Base-by-base conservation (phyloP, 2,797 vertebrate species). In the Epinephelus coioides region DNA sequence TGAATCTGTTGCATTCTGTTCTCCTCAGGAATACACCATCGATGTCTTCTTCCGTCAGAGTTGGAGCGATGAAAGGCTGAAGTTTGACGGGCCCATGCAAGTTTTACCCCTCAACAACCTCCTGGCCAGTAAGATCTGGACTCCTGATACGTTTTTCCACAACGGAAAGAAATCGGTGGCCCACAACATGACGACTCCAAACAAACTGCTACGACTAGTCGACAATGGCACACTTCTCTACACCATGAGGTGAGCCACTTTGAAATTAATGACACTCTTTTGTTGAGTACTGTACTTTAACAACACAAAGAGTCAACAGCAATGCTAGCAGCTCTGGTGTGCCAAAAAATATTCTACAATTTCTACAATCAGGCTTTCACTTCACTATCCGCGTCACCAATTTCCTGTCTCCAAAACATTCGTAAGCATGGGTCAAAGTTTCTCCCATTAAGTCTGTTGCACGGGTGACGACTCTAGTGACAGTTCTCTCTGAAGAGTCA, bases 101-200 rank as follows among this genome's bases (percentile, higher is more conserved):
- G 96, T 99, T 53, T 94, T 99, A 10, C 97, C 98, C 5, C 95
- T 99, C 59, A 99, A 99, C 94, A 99, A 99, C 91, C 95, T 99
- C 61, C 91, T 99, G 86, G 98, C 98, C 83, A 99, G 98, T 82
- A 99, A 99, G 91, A 99, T 99, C 91, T 99, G 98, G 98, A 99
- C 98, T 23, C 98, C 98, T 1, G 98, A 99, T 72, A 99, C 98
- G 1, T 99, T 99, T 81, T 99, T 99, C 89, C 98, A 99, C 94
- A 99, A 99, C 0, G 98, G 98, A 65, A 99, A 99, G 95, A 99
- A 99, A 87, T 99, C 98, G 0, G 98, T 99, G 1, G 98, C 98
- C 50, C 98, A 99, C 91, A 99, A 99, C 89, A 99, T 99, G 98
- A 99, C 98, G 1, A 99, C 98, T 1, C 98, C 98, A 10, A 99